These are phyloP conservation scores for Argopecten irradians DNA, from an alignment of 1,140 invertebrate genomes.

Conservation along the genomic window DNA sequence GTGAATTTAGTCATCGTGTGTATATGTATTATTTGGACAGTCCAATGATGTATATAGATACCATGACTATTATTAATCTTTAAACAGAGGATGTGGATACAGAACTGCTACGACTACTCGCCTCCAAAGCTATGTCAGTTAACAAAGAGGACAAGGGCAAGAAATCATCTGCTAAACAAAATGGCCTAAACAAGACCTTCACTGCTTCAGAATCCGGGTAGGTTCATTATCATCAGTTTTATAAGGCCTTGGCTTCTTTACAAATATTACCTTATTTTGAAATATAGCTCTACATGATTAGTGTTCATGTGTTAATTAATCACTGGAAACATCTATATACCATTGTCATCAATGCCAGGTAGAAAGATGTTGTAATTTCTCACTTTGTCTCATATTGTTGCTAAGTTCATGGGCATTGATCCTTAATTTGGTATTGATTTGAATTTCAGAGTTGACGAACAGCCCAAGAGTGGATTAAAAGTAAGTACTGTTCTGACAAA, in stretches of 20 bases:
- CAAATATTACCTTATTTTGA: background rate
- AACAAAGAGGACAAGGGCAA: conserved; percentile 66
- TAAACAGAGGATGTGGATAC: conserved; percentile 75
- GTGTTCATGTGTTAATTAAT: too few species aligned
- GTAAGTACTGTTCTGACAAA: conserved; percentile 51
- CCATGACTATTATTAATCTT: background rate
- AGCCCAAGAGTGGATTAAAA: conserved; percentile 71
- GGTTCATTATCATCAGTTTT: background rate
- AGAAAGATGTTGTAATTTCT: too few species aligned
- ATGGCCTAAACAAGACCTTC: conserved; percentile 53
- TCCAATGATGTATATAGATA: too few species aligned
- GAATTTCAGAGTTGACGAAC: conserved; percentile 66
- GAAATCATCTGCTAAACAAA: conserved; percentile 60
- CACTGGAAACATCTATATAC: too few species aligned
- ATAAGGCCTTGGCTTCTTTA: background rate
- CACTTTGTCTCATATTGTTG: too few species aligned
- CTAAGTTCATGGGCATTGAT: too few species aligned
- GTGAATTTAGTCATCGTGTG: too few species aligned
- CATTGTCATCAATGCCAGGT: too few species aligned
- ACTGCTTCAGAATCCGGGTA: conserved; percentile 52
- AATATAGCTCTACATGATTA: background rate
- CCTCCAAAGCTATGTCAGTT: conserved; percentile 69
- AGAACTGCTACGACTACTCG: conserved; percentile 72
- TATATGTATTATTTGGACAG: too few species aligned
- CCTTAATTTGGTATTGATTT: too few species aligned